Conservation (phyloP, 2,888 invertebrate species). For the Apamea epomidion region DNA sequence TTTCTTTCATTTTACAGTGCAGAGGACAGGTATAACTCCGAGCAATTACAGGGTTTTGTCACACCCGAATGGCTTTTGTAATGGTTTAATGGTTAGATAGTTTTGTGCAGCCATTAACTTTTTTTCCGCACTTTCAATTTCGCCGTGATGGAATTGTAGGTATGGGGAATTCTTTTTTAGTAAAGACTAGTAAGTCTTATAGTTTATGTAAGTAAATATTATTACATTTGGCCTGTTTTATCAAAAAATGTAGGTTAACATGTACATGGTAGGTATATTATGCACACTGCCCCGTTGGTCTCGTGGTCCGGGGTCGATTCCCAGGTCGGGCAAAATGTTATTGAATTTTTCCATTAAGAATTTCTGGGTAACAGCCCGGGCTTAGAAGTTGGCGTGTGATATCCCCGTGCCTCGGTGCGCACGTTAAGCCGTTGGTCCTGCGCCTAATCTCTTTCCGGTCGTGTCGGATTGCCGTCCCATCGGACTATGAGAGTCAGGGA, state of each 20-base stretch:
- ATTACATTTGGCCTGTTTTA: too few species aligned
- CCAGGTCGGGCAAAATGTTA: neutral
- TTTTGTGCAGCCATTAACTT: conserved; percentile 25
- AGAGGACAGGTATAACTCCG: conserved; percentile 26
- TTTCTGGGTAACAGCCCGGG: too few species aligned
- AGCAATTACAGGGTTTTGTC: conserved; percentile 18
- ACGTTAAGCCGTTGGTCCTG: too few species aligned
- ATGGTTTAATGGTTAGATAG: conserved; percentile 14
- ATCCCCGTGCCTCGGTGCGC: too few species aligned
- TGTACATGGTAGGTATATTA: too few species aligned
- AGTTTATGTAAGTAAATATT: neutral
- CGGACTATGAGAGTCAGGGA: too few species aligned
- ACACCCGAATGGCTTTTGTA: conserved; percentile 23
- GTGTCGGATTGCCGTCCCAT: too few species aligned
- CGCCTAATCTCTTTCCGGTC: too few species aligned
- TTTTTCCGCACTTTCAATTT: conserved; percentile 14
- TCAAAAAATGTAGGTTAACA: neutral
- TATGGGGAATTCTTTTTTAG: neutral
- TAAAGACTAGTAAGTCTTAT: neutral
- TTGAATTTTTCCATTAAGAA: neutral
- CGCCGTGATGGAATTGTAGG: neutral
- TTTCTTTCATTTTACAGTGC: conserved; percentile 30
- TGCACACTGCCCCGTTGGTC: neutral
- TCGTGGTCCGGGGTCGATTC: neutral
- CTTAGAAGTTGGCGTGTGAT: too few species aligned